Evolutionary conservation across 2,113 vertebrate species (phyloP).

Genomic region (Rynchops niger): DNA sequence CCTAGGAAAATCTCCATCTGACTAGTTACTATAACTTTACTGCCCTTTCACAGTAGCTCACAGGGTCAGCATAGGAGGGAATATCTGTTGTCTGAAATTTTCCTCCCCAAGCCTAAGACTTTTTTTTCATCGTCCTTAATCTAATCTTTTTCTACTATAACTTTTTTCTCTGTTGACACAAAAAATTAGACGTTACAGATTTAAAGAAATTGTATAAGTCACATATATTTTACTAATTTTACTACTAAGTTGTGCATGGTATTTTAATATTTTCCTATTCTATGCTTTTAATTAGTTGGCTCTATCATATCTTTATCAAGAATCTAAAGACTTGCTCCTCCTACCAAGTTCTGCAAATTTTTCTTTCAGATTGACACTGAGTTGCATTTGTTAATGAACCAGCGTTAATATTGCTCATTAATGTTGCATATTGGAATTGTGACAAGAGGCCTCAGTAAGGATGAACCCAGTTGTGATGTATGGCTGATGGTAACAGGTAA

Average conservation of each 20-base stretch:
- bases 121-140: not conserved
- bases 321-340: not conserved
- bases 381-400: not conserved
- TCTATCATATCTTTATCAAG: not conserved
- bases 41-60: not conserved
- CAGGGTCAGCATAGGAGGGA: not conserved
- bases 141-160: not conserved
- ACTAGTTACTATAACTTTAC: not conserved
- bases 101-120: not conserved
- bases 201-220: not conserved
- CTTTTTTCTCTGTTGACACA: not conserved
- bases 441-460: not conserved
- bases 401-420: not conserved
- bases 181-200: not conserved
- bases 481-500: not conserved
- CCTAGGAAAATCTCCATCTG: not conserved
- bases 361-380: not conserved
- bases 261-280: not conserved
- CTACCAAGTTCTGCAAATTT: not conserved
- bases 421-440: not conserved
- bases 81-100: not conserved
- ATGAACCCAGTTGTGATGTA: not conserved
- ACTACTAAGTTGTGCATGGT: not conserved
- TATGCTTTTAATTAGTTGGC: not conserved
- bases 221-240: not conserved